Evolutionary conservation across 2,888 invertebrate species (phyloP), one percentile per base, ranked within the genome.

Genomic region (Odontothrips loti): DNA sequence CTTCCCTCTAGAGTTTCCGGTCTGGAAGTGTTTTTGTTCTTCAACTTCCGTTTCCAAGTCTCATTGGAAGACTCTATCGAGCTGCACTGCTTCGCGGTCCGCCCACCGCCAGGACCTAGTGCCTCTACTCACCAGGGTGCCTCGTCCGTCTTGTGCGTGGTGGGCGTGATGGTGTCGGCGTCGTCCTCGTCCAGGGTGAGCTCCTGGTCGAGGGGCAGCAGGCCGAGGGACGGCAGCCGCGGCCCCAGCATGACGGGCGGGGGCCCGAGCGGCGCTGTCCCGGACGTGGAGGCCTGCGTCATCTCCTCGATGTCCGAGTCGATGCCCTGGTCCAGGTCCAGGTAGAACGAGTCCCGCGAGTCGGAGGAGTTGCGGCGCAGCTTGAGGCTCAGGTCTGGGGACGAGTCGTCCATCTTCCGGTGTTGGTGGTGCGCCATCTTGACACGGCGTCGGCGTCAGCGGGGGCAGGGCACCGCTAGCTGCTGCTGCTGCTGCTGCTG

Each of bases 261-360:
- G 80, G 20, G 51, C 1, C 48, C 79, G 83, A 83, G 84, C 12
- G 81, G 82, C 20, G 80, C 80, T 23, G 83, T 81, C 10, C 83
- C 84, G 1, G 84, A 84, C 80, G 92, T 91, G 81, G 93, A 93
- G 79, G 93, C 92, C 81, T 91, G 90, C 68, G 68, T 75, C 86
- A 95, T 94, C 88, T 95, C 95, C 87, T 95, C 95, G 85, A 95
- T 95, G 86, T 96, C 95, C 29, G 95, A 95, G 88, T 95, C 95
- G 87, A 95, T 95, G 82, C 95, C 95, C 87, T 89, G 94, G 85
- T 95, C 95, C 87, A 95, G 95, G 88, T 95, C 95, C 95, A 95
- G 95, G 86, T 95, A 95, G 87, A 95, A 95, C 81, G 95, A 95
- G 87, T 95, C 95, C 83, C 95, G 90, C 58, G 95, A 95, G 88